A percentile compares a stretch with the other conserved stretches of the same genome.
Conservation (phyloP, 2,113 vertebrate species). For the Cairina moschata region DNA sequence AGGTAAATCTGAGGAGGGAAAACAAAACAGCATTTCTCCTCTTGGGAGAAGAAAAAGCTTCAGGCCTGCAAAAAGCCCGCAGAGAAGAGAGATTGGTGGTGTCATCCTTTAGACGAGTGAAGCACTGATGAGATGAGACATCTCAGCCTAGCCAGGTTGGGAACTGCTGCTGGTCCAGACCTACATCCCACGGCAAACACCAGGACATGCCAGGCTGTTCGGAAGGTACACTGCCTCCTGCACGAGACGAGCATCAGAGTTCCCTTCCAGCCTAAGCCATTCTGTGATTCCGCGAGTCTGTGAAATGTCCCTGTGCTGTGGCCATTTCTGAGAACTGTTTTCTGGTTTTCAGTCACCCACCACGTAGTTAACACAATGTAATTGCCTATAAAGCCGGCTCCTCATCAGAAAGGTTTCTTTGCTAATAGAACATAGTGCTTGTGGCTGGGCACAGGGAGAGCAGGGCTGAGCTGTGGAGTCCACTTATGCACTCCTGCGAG, state of each 20-base stretch:
- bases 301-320: background rate
- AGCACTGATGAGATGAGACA: background rate
- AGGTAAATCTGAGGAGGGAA: background rate
- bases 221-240: background rate
- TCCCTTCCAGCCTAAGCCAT: background rate
- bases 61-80: background rate
- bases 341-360: background rate
- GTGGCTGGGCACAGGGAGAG: background rate
- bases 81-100: background rate
- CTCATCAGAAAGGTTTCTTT: background rate
- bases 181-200: too few relatives aligned
- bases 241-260: too few relatives aligned
- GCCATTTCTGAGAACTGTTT: background rate
- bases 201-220: background rate
- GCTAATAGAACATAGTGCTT: fast-evolving
- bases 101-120: background rate
- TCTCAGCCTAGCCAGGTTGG: background rate
- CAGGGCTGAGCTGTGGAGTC: background rate
- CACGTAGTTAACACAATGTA: background rate
- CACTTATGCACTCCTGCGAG: background rate
- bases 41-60: background rate
- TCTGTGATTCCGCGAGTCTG: background rate
- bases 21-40: background rate
- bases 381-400: background rate
- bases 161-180: background rate